Evolutionary conservation across 2,113 vertebrate genomes (phyloP).

Genomic region (Heloderma charlesbogerti): DNA sequence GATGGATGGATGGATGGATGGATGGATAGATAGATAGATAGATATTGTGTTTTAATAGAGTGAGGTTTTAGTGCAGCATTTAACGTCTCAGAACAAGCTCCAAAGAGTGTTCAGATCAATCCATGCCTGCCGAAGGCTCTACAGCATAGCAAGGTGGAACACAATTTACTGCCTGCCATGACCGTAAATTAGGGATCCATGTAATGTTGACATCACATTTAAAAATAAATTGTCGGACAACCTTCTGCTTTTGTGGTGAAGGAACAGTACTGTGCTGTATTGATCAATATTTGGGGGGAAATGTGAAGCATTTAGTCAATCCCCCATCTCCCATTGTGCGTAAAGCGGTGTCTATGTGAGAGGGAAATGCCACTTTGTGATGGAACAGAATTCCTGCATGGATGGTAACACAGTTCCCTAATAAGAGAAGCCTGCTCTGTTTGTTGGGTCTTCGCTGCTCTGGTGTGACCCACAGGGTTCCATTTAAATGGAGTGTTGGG

Average conservation of each 20-base stretch:
- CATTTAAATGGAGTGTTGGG: too few species aligned
- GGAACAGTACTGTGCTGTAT: background rate
- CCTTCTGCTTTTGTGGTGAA: background rate
- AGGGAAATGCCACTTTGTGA: background rate
- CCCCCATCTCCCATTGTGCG: background rate
- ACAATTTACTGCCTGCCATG: background rate
- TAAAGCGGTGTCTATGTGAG: background rate
- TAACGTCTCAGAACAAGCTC: background rate
- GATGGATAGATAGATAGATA: too few species aligned
- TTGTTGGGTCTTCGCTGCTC: background rate
- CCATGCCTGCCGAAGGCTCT: background rate
- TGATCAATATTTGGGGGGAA: background rate
- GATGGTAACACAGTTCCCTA: background rate
- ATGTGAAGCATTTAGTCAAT: background rate
- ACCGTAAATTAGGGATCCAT: background rate
- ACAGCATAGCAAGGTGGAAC: background rate
- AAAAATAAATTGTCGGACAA: background rate
- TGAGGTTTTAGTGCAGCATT: background rate
- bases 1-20: too few species aligned
- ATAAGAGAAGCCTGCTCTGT: background rate
- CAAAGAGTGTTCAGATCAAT: background rate
- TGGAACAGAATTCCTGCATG: background rate
- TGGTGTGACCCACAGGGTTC: background rate
- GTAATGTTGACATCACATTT: background rate
- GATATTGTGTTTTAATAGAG: background rate